A percentile compares a stretch with the other conserved stretches of the same genome.
These are phyloP conservation scores for Encarsia formosa DNA, from an alignment of 2,888 invertebrate species.

Conservation along the genomic window DNA sequence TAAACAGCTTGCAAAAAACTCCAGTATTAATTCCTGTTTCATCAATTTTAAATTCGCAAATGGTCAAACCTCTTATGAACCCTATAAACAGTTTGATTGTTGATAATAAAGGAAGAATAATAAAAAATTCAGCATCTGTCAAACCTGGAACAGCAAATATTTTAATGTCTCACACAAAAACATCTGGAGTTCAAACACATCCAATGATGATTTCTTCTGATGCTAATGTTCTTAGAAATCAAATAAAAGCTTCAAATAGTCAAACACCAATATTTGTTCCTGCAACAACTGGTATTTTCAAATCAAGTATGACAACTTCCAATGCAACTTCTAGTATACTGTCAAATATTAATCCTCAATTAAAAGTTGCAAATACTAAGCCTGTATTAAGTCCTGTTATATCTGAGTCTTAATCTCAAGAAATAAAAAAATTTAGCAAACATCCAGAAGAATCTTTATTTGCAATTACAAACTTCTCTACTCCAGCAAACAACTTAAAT, in stretches of 20 bases:
- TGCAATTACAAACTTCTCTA: too few species aligned
- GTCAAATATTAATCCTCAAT: too few species aligned
- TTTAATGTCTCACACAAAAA: conserved; percentile 7
- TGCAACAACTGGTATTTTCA: conserved; percentile 4
- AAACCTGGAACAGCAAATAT: conserved; percentile 2
- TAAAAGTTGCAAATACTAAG: conserved; percentile 6
- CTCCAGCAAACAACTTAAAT: too few species aligned
- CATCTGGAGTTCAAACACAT: not conserved
- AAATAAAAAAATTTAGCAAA: too few species aligned
- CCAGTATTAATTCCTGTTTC: conserved; percentile 8
- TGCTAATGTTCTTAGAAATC: conserved; percentile 6
- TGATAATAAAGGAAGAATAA: conserved; percentile 6
- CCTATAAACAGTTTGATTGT: conserved; percentile 5
- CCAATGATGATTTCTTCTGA: conserved; percentile 13
- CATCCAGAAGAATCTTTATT: too few species aligned
- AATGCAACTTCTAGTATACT: not conserved
- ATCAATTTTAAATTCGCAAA: not conserved
- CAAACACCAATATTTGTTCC: conserved; percentile 18
- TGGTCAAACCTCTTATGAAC: not conserved
- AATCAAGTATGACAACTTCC: not conserved
- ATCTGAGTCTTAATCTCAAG: too few species aligned
- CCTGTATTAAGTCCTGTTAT: conserved; percentile 13
- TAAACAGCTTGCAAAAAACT: not conserved
- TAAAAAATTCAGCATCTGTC: conserved; percentile 1
- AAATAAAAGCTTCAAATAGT: conserved; percentile 9